These are phyloP conservation scores for Platysternon megacephalum DNA, from an alignment of 2,113 vertebrate species.

Conservation along the genomic window DNA sequence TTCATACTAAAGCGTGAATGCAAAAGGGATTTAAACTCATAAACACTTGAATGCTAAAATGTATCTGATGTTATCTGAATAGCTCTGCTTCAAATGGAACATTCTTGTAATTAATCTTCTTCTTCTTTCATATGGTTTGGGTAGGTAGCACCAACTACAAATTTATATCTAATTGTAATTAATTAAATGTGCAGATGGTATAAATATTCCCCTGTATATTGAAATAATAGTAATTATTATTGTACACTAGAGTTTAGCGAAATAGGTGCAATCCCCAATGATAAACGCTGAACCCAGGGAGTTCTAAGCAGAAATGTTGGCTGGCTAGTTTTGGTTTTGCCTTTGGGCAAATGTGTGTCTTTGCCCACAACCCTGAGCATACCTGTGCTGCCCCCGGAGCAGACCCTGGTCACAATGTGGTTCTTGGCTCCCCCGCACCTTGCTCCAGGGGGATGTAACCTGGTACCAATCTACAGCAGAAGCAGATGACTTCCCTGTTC, in stretches of 20 bases:
- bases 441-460: rapidly evolving
- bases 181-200: background rate
- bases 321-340: background rate
- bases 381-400: rapidly evolving
- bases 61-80: background rate
- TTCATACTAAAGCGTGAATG: background rate
- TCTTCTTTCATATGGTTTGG: no score
- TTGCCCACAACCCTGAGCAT: background rate
- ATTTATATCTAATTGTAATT: background rate
- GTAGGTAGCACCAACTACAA: no score
- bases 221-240: background rate
- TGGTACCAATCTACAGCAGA: background rate
- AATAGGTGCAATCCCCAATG: background rate
- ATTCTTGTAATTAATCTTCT: background rate
- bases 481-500: rapidly evolving
- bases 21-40: background rate
- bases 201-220: background rate
- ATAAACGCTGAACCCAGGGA: background rate
- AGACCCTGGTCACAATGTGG: background rate
- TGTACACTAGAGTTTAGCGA: background rate
- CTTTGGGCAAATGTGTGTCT: background rate
- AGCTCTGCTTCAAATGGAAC: background rate
- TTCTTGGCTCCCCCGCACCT: background rate
- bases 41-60: background rate
- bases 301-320: background rate